A percentile compares a stretch with the other conserved stretches of the same genome.
These are phyloP conservation scores for Scolanthus callimorphus DNA, from an alignment of 92 coral and sea anemone species.

Conservation along the genomic window DNA sequence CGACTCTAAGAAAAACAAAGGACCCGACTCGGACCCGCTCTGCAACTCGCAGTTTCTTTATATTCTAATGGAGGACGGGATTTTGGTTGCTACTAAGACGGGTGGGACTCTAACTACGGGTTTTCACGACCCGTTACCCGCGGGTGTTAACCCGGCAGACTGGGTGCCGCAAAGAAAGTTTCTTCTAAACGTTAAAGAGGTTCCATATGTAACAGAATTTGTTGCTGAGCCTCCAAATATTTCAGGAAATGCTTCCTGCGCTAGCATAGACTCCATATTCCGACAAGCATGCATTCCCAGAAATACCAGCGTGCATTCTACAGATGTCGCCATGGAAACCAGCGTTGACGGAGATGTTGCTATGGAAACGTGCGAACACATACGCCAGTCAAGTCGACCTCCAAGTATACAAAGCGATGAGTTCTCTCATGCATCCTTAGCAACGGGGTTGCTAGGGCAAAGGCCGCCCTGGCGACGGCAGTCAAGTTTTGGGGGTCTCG, in stretches of 20 bases:
- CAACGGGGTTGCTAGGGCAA: not conserved
- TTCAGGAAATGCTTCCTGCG: constrained; percentile 7
- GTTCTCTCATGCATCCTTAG: not conserved
- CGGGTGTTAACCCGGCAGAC: constrained; percentile 62
- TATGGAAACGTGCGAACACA: constrained; percentile 3
- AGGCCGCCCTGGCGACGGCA: constrained; percentile 9
- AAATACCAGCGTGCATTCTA: not conserved
- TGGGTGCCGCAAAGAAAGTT: constrained; percentile 65
- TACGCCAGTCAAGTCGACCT: no score
- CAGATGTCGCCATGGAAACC: no score
- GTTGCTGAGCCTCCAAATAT: not conserved
- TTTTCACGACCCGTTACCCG: constrained; percentile 71
- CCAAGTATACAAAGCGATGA: not conserved
- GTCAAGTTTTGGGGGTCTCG: constrained; percentile 24
- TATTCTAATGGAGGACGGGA: constrained; percentile 46
- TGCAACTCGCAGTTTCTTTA: constrained; percentile 62
- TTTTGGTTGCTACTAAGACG: constrained; percentile 52
- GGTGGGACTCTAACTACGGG: constrained; percentile 49
- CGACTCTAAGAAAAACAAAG: constrained; percentile 4
- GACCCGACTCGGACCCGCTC: not conserved
- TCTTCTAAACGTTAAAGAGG: constrained; percentile 32
- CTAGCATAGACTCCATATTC: constrained; percentile 13
- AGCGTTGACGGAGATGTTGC: no score
- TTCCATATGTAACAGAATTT: constrained; percentile 12
- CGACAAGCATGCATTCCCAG: not conserved